These are phyloP conservation scores for Gallinago jamesoni DNA, from an alignment of 2,113 vertebrate genomes.

Conservation along the genomic window DNA sequence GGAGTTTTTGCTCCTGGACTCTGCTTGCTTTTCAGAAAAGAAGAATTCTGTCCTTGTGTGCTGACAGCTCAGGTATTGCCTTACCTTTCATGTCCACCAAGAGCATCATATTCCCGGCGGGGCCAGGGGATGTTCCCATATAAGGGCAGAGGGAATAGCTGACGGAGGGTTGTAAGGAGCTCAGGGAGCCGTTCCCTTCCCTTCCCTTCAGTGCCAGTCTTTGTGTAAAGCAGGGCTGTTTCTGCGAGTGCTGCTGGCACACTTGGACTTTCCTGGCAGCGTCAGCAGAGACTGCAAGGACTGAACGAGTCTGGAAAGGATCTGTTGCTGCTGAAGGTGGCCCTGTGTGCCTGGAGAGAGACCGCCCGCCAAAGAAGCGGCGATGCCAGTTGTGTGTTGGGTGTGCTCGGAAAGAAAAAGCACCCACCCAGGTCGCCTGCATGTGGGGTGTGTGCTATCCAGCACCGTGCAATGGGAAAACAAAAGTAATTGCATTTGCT, in stretches of 20 bases:
- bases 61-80: conserved; percentile 45
- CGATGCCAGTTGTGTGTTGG: not conserved
- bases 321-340: conserved; percentile 31
- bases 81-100: conserved; percentile 35
- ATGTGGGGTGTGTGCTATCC: not conserved
- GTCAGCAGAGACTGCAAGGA: not conserved
- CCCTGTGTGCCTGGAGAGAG: not conserved
- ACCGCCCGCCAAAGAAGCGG: not conserved
- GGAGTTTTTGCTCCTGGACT: not conserved
- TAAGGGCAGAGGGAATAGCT: conserved; percentile 56
- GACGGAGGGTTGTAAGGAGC: not conserved
- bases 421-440: conserved; percentile 25
- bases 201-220: not conserved
- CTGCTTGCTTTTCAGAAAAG: not conserved
- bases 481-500: not conserved
- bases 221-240: not conserved
- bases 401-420: not conserved
- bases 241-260: conserved; percentile 3
- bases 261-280: conserved; percentile 10
- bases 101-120: not conserved
- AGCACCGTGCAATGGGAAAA: not conserved
- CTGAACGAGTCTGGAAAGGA: not conserved
- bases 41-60: not conserved
- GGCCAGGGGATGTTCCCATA: conserved; percentile 36
- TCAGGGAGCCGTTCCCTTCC: not conserved